Conservation (phyloP, 92 coral and sea anemone genomes). For the Diadumene lineata region DNA sequence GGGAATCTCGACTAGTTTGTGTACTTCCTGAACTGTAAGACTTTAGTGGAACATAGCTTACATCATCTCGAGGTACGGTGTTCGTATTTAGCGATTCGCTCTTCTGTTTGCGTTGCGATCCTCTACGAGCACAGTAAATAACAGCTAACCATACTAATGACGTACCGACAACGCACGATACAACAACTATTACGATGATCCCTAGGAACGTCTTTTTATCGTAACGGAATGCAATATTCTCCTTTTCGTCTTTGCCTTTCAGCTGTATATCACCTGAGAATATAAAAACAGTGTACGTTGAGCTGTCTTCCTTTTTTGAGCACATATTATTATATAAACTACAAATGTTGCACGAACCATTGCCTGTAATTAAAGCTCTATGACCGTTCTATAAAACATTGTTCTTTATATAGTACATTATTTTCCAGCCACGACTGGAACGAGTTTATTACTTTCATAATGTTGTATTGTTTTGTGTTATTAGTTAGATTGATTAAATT, state of each 20-base stretch:
- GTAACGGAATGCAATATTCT: conserved; percentile 44
- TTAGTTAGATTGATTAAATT: too few relatives aligned
- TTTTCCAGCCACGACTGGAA: too few relatives aligned
- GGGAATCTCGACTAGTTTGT: conserved; percentile 81
- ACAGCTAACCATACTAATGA: conserved; percentile 80
- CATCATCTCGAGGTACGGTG: conserved; percentile 54
- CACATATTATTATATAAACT: too few relatives aligned
- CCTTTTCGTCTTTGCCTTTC: not conserved
- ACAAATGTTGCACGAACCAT: too few relatives aligned
- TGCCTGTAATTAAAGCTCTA: too few relatives aligned
- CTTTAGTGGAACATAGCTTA: conserved; percentile 68
- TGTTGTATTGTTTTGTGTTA: too few relatives aligned
- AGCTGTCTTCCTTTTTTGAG: too few relatives aligned
- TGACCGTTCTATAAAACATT: too few relatives aligned
- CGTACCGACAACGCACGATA: conserved; percentile 76
- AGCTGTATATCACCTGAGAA: not conserved
- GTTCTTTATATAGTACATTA: too few relatives aligned
- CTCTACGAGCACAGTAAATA: conserved; percentile 68
- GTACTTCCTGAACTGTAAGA: conserved; percentile 85
- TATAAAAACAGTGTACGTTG: not conserved
- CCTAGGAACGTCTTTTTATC: conserved; percentile 86
- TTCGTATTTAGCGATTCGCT: conserved; percentile 23
- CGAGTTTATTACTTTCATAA: too few relatives aligned
- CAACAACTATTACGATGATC: conserved; percentile 78
- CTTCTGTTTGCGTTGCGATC: conserved; percentile 35